phyloP scores from a whole-genome alignment of 2,113 vertebrate species.

The Etia nguti region DNA sequence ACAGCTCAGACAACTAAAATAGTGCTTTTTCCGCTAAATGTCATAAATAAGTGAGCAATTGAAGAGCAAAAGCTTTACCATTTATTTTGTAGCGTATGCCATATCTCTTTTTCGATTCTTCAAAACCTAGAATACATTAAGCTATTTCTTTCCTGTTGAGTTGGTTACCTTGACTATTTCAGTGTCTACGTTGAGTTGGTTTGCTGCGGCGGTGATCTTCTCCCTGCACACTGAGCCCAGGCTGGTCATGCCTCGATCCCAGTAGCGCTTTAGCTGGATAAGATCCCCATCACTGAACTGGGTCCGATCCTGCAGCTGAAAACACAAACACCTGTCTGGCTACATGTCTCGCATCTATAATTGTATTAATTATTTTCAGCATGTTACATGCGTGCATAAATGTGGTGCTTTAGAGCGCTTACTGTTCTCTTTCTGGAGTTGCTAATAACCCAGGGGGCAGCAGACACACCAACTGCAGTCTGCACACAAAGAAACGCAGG shows the following conservation, averaged over 20 bases:
- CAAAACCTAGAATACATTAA: background rate
- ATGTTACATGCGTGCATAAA: background rate
- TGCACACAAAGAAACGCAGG: conserved; percentile 49
- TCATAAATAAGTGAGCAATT: background rate
- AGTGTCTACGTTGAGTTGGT: conserved; percentile 92
- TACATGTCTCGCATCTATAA: background rate
- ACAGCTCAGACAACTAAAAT: background rate
- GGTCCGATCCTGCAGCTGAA: conserved; percentile 94
- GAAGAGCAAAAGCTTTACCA: background rate
- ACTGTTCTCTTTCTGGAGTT: conserved; percentile 98
- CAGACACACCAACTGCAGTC: conserved; percentile 86
- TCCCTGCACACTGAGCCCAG: conserved; percentile 95
- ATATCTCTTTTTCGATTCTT: background rate
- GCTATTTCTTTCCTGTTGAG: background rate
- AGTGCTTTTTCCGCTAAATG: background rate
- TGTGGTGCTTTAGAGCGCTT: conserved; percentile 59
- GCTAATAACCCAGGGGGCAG: conserved; percentile 92
- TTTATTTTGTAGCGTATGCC: background rate
- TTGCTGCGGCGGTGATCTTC: conserved; percentile 93
- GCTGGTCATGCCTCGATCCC: conserved; percentile 98
- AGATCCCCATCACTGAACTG: conserved; percentile 95
- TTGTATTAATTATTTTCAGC: background rate
- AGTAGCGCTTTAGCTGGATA: conserved; percentile 91
- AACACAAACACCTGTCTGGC: conserved; percentile 18
- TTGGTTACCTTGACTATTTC: conserved; percentile 93